Evolutionary conservation across 2,888 invertebrate species (phyloP).

Genomic region (Pseudococcus jackbeardsleyi): DNA sequence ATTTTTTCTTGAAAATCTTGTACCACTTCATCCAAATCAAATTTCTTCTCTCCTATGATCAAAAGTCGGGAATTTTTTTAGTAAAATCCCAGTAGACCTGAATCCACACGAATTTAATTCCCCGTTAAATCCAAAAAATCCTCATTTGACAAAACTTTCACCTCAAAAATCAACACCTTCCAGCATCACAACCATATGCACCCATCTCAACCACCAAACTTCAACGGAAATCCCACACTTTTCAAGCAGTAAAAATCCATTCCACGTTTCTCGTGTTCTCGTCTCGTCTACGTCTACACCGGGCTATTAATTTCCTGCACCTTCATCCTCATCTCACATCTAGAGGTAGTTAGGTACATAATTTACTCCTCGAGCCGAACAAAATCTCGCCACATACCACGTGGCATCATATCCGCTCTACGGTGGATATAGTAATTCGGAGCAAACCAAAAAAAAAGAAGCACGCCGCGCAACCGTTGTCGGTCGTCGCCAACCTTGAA

Average conservation of each 20-base stretch:
- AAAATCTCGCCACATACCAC: not conserved
- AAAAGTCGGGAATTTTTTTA: no score
- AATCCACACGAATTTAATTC: no score
- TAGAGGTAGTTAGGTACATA: not conserved
- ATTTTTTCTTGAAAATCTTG: no score
- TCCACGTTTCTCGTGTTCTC: not conserved
- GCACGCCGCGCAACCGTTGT: not conserved
- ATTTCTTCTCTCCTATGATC: no score
- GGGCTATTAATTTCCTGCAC: not conserved
- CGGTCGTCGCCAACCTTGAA: constrained; percentile 37
- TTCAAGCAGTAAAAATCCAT: not conserved
- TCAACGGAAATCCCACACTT: not conserved
- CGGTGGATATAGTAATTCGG: not conserved
- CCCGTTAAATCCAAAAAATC: no score
- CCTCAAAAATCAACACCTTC: not conserved
- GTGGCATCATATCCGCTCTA: not conserved
- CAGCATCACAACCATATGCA: not conserved
- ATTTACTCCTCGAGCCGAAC: not conserved
- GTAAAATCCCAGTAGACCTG: no score
- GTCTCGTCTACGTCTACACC: constrained; percentile 2
- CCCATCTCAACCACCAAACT: not conserved
- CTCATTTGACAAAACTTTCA: not conserved
- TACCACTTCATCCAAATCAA: no score
- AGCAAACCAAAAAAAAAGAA: not conserved
- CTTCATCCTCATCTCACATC: not conserved